phyloP scores from a whole-genome alignment of 2,113 vertebrate species.

The Damaliscus lunatus region DNA sequence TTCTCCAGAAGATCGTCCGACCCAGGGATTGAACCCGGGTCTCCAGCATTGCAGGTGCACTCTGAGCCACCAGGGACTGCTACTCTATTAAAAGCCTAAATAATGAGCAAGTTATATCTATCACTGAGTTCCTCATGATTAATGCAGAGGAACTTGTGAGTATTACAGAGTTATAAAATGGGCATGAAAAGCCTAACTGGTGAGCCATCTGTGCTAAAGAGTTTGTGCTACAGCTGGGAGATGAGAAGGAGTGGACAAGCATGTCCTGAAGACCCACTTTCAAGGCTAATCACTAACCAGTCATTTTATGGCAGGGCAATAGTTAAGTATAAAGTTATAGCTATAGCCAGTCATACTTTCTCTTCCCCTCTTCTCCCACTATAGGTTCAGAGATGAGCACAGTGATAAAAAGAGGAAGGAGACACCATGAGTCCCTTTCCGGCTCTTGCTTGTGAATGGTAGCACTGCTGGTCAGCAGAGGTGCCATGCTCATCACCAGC shows the following conservation, averaged over 20 bases:
- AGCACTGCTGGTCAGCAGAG: neutral
- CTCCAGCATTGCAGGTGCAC: neutral
- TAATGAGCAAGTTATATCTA: neutral
- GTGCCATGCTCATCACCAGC: neutral
- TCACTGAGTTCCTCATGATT: neutral
- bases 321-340: neutral
- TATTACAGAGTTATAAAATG: neutral
- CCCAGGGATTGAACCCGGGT: neutral
- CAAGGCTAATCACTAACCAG: neutral
- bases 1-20: neutral
- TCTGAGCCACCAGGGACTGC: neutral
- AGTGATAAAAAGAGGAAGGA: neutral
- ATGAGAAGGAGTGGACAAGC: neutral
- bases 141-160: neutral
- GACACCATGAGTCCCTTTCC: neutral
- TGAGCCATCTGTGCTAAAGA: neutral
- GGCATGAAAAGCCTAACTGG: neutral
- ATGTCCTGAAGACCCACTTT: neutral
- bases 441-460: neutral
- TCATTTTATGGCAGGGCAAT: neutral
- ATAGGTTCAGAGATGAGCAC: neutral
- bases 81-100: neutral
- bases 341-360: neutral
- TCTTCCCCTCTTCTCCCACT: neutral
- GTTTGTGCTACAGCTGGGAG: neutral